phyloP scores from a whole-genome alignment of 1,140 invertebrate genomes.

The Drosophila subobscura region DNA sequence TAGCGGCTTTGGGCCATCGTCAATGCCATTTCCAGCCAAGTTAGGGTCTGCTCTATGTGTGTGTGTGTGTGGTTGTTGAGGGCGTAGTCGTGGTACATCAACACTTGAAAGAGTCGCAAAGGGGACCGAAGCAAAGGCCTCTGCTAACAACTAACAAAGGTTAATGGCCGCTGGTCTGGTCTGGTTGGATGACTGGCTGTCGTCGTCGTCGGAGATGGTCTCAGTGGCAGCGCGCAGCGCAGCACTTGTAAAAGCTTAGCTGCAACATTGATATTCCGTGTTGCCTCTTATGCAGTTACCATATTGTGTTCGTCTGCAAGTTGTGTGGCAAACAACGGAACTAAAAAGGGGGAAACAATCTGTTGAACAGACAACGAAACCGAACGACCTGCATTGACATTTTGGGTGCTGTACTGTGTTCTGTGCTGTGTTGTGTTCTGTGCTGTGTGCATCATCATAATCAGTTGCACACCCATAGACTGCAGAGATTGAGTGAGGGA shows the following conservation, averaged over 20 bases:
- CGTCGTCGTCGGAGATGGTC: conserved; percentile 39
- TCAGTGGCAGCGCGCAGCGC: too few species aligned
- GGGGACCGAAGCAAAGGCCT: conserved; percentile 10
- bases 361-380: conserved; percentile 36
- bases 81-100: conserved; percentile 34
- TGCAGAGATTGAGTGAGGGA: background rate
- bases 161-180: conserved; percentile 52
- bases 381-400: conserved; percentile 47
- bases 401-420: conserved; percentile 8
- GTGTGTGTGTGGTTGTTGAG: conserved; percentile 14
- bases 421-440: conserved; percentile 8
- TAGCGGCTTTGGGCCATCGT: conserved; percentile 38
- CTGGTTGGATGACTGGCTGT: conserved; percentile 35
- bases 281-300: conserved; percentile 48
- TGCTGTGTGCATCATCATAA: conserved; percentile 18
- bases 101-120: conserved; percentile 19
- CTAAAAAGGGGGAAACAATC: conserved; percentile 38
- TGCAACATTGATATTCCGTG: conserved; percentile 53
- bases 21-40: conserved; percentile 43
- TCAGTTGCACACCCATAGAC: conserved; percentile 7
- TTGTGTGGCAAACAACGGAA: conserved; percentile 37
- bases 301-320: conserved; percentile 24
- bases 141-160: conserved; percentile 20
- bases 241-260: conserved; percentile 45
- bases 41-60: conserved; percentile 1